A percentile compares a stretch with the other conserved stretches of the same genome.
phyloP scores from a whole-genome alignment of 2,888 invertebrate species.

The Fabriciana adippe region DNA sequence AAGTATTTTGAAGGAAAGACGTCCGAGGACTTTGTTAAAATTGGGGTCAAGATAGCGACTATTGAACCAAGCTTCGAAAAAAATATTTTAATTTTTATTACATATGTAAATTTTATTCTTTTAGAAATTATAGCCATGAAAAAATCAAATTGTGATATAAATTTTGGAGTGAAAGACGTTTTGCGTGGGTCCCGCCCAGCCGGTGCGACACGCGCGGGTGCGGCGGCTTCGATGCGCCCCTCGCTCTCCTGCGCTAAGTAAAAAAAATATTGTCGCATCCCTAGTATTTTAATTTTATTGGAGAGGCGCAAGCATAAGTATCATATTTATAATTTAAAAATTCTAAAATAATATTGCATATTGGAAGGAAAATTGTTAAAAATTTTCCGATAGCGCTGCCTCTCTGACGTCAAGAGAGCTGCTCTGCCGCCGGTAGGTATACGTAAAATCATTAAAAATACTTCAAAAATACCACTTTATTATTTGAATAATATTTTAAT shows the following conservation, averaged over 20 bases:
- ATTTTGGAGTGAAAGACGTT: neutral
- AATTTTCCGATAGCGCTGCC: conserved; percentile 67
- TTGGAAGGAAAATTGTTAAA: conserved; percentile 69
- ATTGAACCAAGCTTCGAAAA: neutral
- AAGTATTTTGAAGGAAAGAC: neutral
- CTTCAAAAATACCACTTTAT: conserved; percentile 19
- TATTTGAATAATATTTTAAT: conserved; percentile 20
- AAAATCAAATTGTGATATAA: neutral
- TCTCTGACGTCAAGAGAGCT: conserved; percentile 54
- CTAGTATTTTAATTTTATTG: conserved; percentile 52
- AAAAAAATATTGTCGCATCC: conserved; percentile 59
- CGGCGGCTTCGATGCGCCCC: conserved; percentile 58
- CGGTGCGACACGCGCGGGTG: conserved; percentile 56
- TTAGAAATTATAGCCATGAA: neutral
- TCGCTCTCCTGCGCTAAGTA: conserved; percentile 50
- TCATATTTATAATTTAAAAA: conserved; percentile 49
- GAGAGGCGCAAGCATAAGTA: conserved; percentile 70
- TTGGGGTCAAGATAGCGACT: conserved; percentile 14
- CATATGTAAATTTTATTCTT: neutral
- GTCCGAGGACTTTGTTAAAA: conserved; percentile 16
- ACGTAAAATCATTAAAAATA: conserved; percentile 25
- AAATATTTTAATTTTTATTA: conserved; percentile 24
- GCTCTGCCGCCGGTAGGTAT: conserved; percentile 37
- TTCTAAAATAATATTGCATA: conserved; percentile 45
- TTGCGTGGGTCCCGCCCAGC: conserved; percentile 60